phyloP scores from a whole-genome alignment of 30 jellyfish, hydroid and myxozoan genomes.

The Chrysaora quinquecirrha region DNA sequence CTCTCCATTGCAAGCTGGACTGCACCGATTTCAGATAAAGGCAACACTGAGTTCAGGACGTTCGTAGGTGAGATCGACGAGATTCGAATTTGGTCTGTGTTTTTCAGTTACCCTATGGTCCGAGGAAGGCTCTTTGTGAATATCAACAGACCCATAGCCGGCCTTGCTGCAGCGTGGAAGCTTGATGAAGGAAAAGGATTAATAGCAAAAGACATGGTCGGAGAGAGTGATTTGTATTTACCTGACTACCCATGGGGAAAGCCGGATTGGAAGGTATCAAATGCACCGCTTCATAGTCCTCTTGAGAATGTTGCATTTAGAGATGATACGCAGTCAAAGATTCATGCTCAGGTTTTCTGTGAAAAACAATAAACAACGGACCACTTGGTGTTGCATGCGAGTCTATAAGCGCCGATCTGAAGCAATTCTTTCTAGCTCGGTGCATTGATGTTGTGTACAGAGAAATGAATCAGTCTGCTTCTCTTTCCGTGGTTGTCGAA shows the following conservation, averaged over 20 bases:
- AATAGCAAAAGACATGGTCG: constrained; percentile 42
- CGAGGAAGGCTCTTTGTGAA: constrained; percentile 44
- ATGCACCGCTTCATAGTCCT: constrained; percentile 42
- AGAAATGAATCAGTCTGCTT: constrained; percentile 17
- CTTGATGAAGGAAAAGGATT: constrained; percentile 55
- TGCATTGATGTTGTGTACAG: constrained; percentile 21
- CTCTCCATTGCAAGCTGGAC: constrained; percentile 64
- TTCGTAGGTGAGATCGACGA: constrained; percentile 63
- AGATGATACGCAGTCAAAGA: constrained; percentile 32
- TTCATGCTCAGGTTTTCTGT: constrained; percentile 37
- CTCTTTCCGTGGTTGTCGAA: constrained; percentile 35
- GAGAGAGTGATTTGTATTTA: constrained; percentile 21
- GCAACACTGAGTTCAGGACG: constrained; percentile 8
- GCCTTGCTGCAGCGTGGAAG: constrained; percentile 61
- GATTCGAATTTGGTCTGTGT: constrained; percentile 48
- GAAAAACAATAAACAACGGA: constrained; percentile 37
- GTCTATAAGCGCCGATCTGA: not conserved
- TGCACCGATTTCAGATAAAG: constrained; percentile 37
- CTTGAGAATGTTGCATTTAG: constrained; percentile 7
- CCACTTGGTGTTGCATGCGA: constrained; percentile 44
- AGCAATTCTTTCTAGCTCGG: constrained; percentile 35
- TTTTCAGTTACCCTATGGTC: constrained; percentile 53
- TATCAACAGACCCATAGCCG: constrained; percentile 42
- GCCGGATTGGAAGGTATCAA: constrained; percentile 57
- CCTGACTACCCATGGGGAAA: constrained; percentile 62